A percentile compares a stretch with the other conserved stretches of the same genome.
Conservation (phyloP, 2,888 invertebrate genomes). For the Candidula unifasciata region DNA sequence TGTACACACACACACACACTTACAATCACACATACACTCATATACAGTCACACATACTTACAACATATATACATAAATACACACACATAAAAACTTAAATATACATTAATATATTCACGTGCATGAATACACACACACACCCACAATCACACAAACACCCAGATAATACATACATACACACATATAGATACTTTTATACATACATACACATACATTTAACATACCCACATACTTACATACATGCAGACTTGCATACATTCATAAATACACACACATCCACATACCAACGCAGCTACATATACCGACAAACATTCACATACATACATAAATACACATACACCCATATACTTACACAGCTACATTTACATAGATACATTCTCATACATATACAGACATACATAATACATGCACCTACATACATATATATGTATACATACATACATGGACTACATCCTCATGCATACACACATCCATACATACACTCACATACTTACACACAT, state of each 20-base stretch:
- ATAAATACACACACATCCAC: background rate
- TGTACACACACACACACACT: background rate
- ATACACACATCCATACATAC: no score
- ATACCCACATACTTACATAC: background rate
- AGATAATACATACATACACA: background rate
- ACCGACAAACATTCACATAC: conserved; percentile 33
- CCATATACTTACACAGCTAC: conserved; percentile 28
- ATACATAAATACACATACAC: conserved; percentile 32
- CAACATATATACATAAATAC: background rate
- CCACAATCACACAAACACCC: background rate
- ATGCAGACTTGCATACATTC: background rate
- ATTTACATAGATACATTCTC: conserved; percentile 30
- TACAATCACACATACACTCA: background rate
- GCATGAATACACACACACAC: background rate
- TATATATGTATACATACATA: background rate
- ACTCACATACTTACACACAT: no score
- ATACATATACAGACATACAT: conserved; percentile 6
- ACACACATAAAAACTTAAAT: background rate
- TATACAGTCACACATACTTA: background rate
- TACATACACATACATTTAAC: conserved; percentile 2
- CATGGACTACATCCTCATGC: no score
- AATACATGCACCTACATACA: background rate
- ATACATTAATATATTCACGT: background rate
- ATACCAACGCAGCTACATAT: background rate
- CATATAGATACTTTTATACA: background rate